Evolutionary conservation across 2,113 vertebrate genomes (phyloP).

Genomic region (Sprattus sprattus): DNA sequence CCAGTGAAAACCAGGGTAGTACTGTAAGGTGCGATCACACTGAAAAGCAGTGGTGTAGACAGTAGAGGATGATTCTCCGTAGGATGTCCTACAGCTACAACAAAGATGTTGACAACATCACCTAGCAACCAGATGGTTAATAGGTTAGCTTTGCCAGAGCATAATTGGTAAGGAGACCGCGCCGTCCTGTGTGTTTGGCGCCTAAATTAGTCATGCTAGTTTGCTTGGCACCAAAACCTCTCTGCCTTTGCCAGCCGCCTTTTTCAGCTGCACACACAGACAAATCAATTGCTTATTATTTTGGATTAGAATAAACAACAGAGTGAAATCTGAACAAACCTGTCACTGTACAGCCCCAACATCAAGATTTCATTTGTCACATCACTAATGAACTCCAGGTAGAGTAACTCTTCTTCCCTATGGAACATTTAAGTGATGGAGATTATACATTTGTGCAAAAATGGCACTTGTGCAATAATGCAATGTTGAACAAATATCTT

Average conservation of each 20-base stretch:
- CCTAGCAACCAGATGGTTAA: slow-evolving; percentile 15
- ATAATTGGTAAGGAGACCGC: neutral
- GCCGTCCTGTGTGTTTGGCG: neutral
- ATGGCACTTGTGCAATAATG: neutral
- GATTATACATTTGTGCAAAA: neutral
- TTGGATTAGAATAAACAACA: neutral
- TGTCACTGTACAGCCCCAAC: slow-evolving; percentile 85
- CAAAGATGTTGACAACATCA: neutral
- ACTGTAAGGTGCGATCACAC: neutral
- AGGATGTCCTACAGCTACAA: neutral
- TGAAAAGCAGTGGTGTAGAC: neutral
- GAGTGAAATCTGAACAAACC: slow-evolving; percentile 63
- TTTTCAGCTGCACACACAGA: neutral
- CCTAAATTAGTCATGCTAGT: neutral
- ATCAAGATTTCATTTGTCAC: slow-evolving; percentile 89
- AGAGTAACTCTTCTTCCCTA: slow-evolving; percentile 88
- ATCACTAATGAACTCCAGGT: slow-evolving; percentile 88
- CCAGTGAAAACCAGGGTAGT: neutral
- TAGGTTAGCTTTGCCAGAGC: neutral
- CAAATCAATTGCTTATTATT: neutral
- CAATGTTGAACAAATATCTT: neutral
- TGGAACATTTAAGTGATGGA: slow-evolving; percentile 28
- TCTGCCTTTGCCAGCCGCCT: neutral
- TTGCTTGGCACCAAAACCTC: neutral
- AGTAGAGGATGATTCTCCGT: neutral